phyloP scores from a whole-genome alignment of 2,113 vertebrate species.

The Menidia beryllina region DNA sequence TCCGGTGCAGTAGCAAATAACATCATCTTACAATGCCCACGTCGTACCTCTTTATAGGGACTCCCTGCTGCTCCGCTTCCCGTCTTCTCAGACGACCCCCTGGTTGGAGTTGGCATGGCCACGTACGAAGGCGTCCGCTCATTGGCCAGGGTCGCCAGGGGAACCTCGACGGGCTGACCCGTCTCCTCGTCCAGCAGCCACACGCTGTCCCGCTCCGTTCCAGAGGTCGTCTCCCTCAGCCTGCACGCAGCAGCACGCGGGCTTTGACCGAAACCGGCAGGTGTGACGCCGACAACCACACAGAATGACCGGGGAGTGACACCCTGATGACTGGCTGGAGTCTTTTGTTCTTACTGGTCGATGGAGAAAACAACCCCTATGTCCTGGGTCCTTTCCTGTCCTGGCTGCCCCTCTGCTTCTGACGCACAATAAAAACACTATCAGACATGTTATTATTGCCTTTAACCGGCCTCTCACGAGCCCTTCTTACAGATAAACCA shows the following conservation, averaged over 20 bases:
- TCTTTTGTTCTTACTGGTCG: constrained; percentile 65
- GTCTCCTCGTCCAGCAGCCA: constrained; percentile 51
- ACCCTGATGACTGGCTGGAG: no score
- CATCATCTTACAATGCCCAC: no score
- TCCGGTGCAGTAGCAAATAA: no score
- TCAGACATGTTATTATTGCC: no score
- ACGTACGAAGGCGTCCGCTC: constrained; percentile 65
- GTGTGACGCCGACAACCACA: no score
- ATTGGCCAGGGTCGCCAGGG: constrained; percentile 39
- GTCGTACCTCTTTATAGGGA: constrained; percentile 24
- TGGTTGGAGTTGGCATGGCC: constrained; percentile 47
- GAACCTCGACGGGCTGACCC: constrained; percentile 31
- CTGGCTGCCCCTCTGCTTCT: constrained; percentile 42
- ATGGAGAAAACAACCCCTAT: constrained; percentile 28
- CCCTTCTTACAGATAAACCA: no score
- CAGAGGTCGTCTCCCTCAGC: constrained; percentile 55
- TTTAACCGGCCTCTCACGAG: no score
- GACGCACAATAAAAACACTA: constrained; percentile 3
- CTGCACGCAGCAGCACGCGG: constrained; percentile 26
- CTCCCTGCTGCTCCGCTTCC: constrained; percentile 20
- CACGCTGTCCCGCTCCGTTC: constrained; percentile 46
- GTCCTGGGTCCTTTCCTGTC: constrained; percentile 17
- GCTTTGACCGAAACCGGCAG: no score
- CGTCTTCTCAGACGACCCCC: constrained; percentile 25
- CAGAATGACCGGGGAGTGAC: no score